phyloP scores from a whole-genome alignment of 2,888 invertebrate genomes.

The Selenia dentaria region DNA sequence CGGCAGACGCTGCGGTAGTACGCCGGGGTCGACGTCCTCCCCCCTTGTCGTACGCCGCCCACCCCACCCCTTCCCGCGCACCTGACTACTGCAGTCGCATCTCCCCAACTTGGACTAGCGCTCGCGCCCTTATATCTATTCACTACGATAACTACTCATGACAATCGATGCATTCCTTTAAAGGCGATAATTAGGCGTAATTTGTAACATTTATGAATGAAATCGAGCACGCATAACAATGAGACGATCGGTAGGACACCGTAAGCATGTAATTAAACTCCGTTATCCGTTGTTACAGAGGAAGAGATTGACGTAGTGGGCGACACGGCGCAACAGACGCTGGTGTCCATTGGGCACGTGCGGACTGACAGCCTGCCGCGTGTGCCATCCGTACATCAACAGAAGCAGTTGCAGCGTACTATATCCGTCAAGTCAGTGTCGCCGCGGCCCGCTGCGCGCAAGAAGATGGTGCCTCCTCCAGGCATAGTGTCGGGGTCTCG shows the following conservation, averaged over 20 bases:
- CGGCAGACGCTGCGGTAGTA: conserved; percentile 85
- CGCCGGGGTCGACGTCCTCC: conserved; percentile 79
- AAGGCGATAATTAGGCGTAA: conserved; percentile 71
- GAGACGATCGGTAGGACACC: no score
- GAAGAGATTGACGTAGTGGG: conserved; percentile 95
- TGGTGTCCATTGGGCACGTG: conserved; percentile 56
- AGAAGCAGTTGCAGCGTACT: conserved; percentile 86
- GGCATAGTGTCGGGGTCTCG: conserved; percentile 46
- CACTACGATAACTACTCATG: conserved; percentile 32
- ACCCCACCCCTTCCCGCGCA: conserved; percentile 60
- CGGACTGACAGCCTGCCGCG: conserved; percentile 85
- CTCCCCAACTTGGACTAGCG: conserved; percentile 67
- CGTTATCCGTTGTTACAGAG: conserved; percentile 85
- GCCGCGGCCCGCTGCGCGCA: conserved; percentile 74
- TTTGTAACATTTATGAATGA: no score
- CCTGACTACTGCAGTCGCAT: conserved; percentile 81
- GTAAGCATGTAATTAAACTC: conserved; percentile 34
- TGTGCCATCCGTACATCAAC: conserved; percentile 88
- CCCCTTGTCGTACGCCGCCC: conserved; percentile 54
- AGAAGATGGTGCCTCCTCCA: conserved; percentile 79
- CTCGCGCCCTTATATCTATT: conserved; percentile 48
- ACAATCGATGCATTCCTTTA: conserved; percentile 69
- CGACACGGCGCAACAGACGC: conserved; percentile 68
- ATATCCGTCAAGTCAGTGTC: conserved; percentile 83
- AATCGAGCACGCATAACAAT: conserved; percentile 62